Percentiles rank a stretch among this genome's conserved stretches.
Conservation (phyloP, 2,113 vertebrate genomes). For the Perca schrenkii region DNA sequence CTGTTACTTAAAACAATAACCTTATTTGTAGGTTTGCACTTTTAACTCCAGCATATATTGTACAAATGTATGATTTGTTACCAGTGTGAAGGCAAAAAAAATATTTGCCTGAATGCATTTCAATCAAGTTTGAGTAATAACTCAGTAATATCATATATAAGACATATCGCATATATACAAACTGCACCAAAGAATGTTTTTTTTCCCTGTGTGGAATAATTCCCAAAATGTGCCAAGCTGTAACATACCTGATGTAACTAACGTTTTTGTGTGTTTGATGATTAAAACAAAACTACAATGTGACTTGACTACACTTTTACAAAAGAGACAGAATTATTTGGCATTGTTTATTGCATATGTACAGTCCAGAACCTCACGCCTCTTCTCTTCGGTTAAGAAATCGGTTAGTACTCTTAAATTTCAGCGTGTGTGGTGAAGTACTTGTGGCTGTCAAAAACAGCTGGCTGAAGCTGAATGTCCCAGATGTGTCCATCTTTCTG, state of each 20-base stretch:
- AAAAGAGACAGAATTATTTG: slow-evolving; percentile 33
- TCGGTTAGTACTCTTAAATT: slow-evolving; percentile 11
- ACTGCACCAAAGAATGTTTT: slow-evolving; percentile 57
- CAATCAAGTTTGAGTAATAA: slow-evolving; percentile 46
- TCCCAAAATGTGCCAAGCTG: slow-evolving; percentile 40
- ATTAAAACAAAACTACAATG: slow-evolving; percentile 53
- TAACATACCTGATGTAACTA: slow-evolving; percentile 16
- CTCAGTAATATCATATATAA: slow-evolving; percentile 41
- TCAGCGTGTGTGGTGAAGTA: slow-evolving; percentile 35
- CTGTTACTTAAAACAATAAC: slow-evolving; percentile 32
- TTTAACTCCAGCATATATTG: slow-evolving; percentile 7
- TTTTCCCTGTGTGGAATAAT: slow-evolving; percentile 2
- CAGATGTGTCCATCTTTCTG: not conserved
- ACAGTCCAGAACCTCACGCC: slow-evolving; percentile 51
- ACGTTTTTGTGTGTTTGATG: slow-evolving; percentile 12
- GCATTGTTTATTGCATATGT: slow-evolving; percentile 76
- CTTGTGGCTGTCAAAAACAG: slow-evolving; percentile 20
- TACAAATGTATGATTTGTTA: slow-evolving; percentile 16
- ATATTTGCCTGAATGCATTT: slow-evolving; percentile 10
- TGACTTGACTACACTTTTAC: slow-evolving; percentile 9
- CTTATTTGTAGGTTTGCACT: slow-evolving; percentile 33
- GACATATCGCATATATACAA: not conserved
- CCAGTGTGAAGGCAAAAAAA: slow-evolving; percentile 13
- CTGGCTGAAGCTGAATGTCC: slow-evolving; percentile 7
- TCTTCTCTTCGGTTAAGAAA: slow-evolving; percentile 44